phyloP scores from a whole-genome alignment of 2,888 invertebrate species.

The Rhimphoctona megacephalus region DNA sequence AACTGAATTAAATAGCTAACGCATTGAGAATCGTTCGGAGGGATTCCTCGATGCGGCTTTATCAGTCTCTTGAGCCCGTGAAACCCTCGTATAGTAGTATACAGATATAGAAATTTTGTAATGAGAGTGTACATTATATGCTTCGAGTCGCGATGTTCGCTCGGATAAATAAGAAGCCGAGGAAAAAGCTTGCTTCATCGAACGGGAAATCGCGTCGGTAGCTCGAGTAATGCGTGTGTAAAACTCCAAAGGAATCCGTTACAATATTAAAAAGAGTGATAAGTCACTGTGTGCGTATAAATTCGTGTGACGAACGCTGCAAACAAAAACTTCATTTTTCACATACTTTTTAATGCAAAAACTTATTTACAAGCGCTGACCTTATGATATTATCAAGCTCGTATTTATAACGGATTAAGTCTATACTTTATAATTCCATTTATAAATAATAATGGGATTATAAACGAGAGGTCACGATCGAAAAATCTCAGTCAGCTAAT shows the following conservation, averaged over 20 bases:
- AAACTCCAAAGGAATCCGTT: slow-evolving; percentile 49
- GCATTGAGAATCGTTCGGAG: slow-evolving; percentile 31
- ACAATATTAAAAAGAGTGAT: slow-evolving; percentile 45
- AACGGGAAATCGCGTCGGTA: slow-evolving; percentile 61
- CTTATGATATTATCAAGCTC: slow-evolving; percentile 21
- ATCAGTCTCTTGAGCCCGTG: slow-evolving; percentile 28
- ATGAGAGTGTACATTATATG: slow-evolving; percentile 4
- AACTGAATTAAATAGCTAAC: slow-evolving; percentile 36
- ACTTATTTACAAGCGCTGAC: slow-evolving; percentile 34
- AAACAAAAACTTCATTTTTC: slow-evolving; percentile 18
- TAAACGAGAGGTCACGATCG: slow-evolving; percentile 11
- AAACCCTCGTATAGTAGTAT: background rate
- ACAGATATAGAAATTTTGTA: background rate
- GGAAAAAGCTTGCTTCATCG: slow-evolving; percentile 51
- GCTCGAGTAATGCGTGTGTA: slow-evolving; percentile 14
- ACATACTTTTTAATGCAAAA: slow-evolving; percentile 38
- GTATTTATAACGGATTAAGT: slow-evolving; percentile 14
- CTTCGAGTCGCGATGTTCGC: slow-evolving; percentile 24
- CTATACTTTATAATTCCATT: slow-evolving; percentile 31
- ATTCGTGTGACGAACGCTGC: background rate
- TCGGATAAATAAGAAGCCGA: slow-evolving; percentile 51
- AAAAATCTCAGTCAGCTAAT: background rate
- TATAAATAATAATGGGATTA: slow-evolving; percentile 34
- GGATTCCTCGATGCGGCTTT: slow-evolving; percentile 51
- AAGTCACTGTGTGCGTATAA: background rate